Conservation (phyloP, 2,888 invertebrate species). For the Pachydiplax longipennis region DNA sequence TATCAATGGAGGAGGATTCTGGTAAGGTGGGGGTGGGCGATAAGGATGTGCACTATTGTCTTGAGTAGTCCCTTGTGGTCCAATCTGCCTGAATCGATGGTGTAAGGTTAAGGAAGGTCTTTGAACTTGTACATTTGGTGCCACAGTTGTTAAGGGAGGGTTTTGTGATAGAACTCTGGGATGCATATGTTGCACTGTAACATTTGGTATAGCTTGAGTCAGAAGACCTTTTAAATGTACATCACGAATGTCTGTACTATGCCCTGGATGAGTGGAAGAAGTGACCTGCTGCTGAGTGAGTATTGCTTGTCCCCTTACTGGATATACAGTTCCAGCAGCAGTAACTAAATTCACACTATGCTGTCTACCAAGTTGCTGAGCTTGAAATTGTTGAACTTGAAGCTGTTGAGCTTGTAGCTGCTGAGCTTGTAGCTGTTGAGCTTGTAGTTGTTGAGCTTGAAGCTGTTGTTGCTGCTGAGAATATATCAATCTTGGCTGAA, state of each 20-base stretch:
- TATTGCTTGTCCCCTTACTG: conserved; percentile 52
- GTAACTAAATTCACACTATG: neutral
- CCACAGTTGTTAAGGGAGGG: conserved; percentile 29
- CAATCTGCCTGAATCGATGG: neutral
- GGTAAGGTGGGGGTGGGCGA: neutral
- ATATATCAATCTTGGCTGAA: conserved; percentile 55
- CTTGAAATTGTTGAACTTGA: conserved; percentile 9
- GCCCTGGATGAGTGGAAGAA: conserved; percentile 69
- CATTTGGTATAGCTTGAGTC: conserved; percentile 29
- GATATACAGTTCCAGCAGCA: neutral
- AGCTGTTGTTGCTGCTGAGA: conserved; percentile 51
- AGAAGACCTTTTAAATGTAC: conserved; percentile 58
- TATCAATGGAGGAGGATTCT: neutral
- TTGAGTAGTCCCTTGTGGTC: neutral
- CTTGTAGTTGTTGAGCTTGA: conserved; percentile 1
- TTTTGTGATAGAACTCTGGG: neutral
- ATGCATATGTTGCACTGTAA: neutral
- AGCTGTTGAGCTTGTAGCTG: conserved; percentile 48
- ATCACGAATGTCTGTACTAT: conserved; percentile 58
- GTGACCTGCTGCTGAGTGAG: conserved; percentile 63
- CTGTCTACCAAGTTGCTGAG: conserved; percentile 33
- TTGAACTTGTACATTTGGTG: neutral
- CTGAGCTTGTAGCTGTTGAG: conserved; percentile 26
- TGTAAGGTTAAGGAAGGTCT: neutral
- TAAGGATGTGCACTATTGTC: neutral